Evolutionary conservation across 2,797 vertebrate species (phyloP), one percentile per base, ranked within the genome.

Genomic region (Enteromius afrohamiltoni): DNA sequence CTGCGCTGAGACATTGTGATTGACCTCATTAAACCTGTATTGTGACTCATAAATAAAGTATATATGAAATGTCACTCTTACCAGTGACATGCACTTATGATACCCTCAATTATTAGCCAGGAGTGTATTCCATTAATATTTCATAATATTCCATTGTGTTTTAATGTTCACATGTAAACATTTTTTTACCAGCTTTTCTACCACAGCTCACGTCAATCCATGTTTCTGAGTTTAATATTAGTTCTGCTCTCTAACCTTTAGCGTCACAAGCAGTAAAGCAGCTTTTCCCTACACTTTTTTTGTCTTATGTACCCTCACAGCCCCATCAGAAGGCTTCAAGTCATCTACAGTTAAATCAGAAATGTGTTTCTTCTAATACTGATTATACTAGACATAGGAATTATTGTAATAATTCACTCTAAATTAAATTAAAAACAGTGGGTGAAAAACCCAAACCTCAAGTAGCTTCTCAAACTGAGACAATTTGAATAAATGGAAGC

Each of bases 1-100:
- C 70, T 60, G 40, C 65, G 19, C 60, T 49, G 58, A 82, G 82
- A 83, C n/a, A 73, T 47, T 80, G 42, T 68, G 64, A 74, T 60
- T 55, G 60, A 82, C 69, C 83, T 85, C 81, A 85, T 87, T 89
- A 86, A 85, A 83, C 60, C 68, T 82, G 76, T 67, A 79, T 58
- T 78, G 37, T 71, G 78, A 34, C 19, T 42, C 62, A 77, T 76
- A 76, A 86, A 82, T 81, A 73, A 60, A 71, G 51, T 65, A 68
- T 45, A 45, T 49, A 55, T 40, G 67, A 85, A 84, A 85, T 82
- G 78, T 83, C 78, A 74, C 47, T 64, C 47, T 77, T 71, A 74
- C 78, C 71, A 85, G 83, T 85, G 83, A 78, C 82, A 77, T 86
- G 76, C 45, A 77, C 75, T 78, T 86, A 80, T 74, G 77, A 86